Conservation (phyloP, 2,113 vertebrate genomes). For the Sterrhoptilus dennistouni region DNA sequence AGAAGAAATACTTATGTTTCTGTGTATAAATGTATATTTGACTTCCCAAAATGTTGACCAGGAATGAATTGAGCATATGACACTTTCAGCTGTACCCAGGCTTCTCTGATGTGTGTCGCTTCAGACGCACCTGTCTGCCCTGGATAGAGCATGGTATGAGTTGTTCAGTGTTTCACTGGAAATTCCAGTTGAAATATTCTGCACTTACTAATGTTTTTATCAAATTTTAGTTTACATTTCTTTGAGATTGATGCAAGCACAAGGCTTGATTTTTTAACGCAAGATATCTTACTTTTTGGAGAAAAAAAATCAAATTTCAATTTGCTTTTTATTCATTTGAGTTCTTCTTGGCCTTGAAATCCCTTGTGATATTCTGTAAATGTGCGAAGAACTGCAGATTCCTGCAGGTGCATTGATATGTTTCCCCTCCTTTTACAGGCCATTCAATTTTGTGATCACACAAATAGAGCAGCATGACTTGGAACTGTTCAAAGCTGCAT, state of each 20-base stretch:
- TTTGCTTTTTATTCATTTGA: slow-evolving; percentile 79
- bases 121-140: slow-evolving; percentile 71
- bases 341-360: slow-evolving; percentile 78
- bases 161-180: slow-evolving; percentile 78
- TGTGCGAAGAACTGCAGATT: slow-evolving; percentile 78
- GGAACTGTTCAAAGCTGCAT: slow-evolving; percentile 95
- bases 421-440: slow-evolving; percentile 79
- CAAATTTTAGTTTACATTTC: slow-evolving; percentile 85
- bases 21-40: slow-evolving; percentile 84
- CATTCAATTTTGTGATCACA: slow-evolving; percentile 82
- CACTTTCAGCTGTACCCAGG: slow-evolving; percentile 81
- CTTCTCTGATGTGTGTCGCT: slow-evolving; percentile 68
- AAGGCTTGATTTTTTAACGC: slow-evolving; percentile 92
- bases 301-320: slow-evolving; percentile 72
- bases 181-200: slow-evolving; percentile 79
- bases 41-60: slow-evolving; percentile 82
- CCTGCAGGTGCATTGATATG: slow-evolving; percentile 74
- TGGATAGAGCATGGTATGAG: slow-evolving; percentile 77
- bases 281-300: slow-evolving; percentile 83
- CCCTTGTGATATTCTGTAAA: slow-evolving; percentile 82
- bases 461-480: slow-evolving; percentile 92
- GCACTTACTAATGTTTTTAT: slow-evolving; percentile 86
- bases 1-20: slow-evolving; percentile 70
- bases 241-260: slow-evolving; percentile 89
- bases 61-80: slow-evolving; percentile 81